Percentiles rank a stretch among this genome's conserved stretches.
phyloP scores from a whole-genome alignment of 2,113 vertebrate genomes.

The Eubucco bourcierii region DNA sequence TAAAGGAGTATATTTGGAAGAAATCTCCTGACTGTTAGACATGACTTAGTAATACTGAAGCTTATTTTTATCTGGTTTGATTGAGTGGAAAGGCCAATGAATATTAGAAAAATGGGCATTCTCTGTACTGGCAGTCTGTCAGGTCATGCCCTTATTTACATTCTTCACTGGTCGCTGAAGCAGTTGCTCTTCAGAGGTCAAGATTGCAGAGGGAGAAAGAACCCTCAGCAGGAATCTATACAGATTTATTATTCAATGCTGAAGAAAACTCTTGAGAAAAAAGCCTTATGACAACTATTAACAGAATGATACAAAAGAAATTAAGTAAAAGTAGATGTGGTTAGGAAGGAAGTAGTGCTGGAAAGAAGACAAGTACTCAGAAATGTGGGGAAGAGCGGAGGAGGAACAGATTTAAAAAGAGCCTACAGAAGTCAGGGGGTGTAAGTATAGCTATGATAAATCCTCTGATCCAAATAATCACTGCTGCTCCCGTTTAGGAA shows the following conservation, averaged over 20 bases:
- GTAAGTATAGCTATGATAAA: not conserved
- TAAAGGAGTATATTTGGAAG: not conserved
- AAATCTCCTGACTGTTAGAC: not conserved
- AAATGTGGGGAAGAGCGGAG: not conserved
- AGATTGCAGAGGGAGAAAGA: not conserved
- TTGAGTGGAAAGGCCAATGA: not conserved
- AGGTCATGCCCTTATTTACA: not conserved
- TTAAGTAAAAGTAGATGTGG: not conserved
- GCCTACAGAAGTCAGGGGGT: not conserved
- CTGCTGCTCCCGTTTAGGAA: not conserved
- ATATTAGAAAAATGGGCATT: not conserved
- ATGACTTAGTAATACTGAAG: not conserved
- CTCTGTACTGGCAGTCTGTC: not conserved
- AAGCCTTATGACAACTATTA: not conserved
- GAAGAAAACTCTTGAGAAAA: not conserved
- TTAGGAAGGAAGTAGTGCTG: not conserved
- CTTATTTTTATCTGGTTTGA: not conserved
- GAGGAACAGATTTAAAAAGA: not conserved
- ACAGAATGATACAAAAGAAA: not conserved
- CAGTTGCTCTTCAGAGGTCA: not conserved
- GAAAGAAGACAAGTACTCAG: not conserved
- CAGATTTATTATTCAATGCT: not conserved
- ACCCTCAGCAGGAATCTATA: not conserved
- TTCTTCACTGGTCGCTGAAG: not conserved
- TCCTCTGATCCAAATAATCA: not conserved